Base-by-base conservation (phyloP, 2,888 invertebrate genomes). In the Ecliptopera silaceata region DNA sequence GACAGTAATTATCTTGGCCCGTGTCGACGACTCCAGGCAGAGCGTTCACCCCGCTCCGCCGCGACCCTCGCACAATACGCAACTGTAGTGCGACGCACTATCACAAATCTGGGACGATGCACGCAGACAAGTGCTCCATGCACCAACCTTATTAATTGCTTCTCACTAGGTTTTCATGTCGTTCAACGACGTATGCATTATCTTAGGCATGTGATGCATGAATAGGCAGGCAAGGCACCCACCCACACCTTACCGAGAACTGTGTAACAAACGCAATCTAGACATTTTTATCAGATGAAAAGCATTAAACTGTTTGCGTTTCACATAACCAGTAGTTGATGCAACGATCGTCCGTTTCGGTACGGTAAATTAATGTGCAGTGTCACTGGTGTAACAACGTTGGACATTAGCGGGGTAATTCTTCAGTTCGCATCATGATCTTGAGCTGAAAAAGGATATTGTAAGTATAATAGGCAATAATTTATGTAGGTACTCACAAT, bases 11-110 rank as follows among this genome's bases (percentile, higher is more conserved):
- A 90, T 88, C 88, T 82, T 76, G 75, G 73, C 73, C 71, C 76
- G 86, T 84, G 90, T 89, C 90, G 89, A 79, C 90, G 90, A 90
- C 90, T 88, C 82, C 79, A 69, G 77, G 76, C 78, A 79, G 90
- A 88, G 76, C 90, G 82, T 90, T 90, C 88, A 90, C 90, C 90
- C 89, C 89, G 59, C 50, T 18, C 41, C 39, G 49, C 49, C 45
- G 45, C 62, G 80, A 78, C 85, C 86, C 84, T 82, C 86, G 77
- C 74, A 79, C 81, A 82, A 80, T 82, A 86, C 81, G 80, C 88
- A 83, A 80, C 82, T 82, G 82, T 82, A 82, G 77, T 74, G 72
- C 72, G 68, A 59, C 71, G 74, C 66, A 72, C 82, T 79, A 82
- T 84, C 84, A 82, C 79, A 77, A 81, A 84, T 83, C 80, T 80